Evolutionary conservation across 2,888 invertebrate genomes (phyloP), one percentile per base, ranked within the genome.

Genomic region (Phyllotreta striolata): DNA sequence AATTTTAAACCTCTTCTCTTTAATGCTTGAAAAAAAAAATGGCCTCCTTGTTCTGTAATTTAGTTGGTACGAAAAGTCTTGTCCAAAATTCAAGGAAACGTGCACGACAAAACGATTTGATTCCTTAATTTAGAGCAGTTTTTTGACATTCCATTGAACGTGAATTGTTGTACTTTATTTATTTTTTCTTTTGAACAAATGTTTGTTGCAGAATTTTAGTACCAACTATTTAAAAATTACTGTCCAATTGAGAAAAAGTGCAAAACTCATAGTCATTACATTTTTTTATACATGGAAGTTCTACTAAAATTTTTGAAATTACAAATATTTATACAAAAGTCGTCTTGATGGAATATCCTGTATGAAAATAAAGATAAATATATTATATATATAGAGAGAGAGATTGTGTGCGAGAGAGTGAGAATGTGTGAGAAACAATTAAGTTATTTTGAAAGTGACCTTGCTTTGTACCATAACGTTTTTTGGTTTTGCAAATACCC

Each of bases 381-480:
- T 75, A 78, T 76, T 77, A 78, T 77, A 73, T 68, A 72, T 75
- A 73, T 73, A 73, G 73, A 76, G 72, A 76, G 73, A 84, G 83
- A 84, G 24, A 24, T 24, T 24, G 24, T 24, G 24, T 24, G 24
- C 4, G 24, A 1, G 24, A 24, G 24, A 24, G 24, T 3, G 24
- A 24, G 24, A 3, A 4, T 3, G 24, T 3, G 24, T 24, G 24
- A 24, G 24, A 24, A 24, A 83, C 81, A 80, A 71, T 78, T 83
- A 84, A 85, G 84, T 85, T 85, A 85, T 85, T 85, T 85, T 84
- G 83, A 85, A 60, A 85, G 85, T 85, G 85, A 82, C 85, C 85
- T 85, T 85, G 85, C 85, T 85, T 85, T 85, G 84, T 85, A 85
- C 82, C 81, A 85, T 85, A 84, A 82, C 76, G 74, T 78, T 75